These are phyloP conservation scores for Sinelater perroti DNA, from an alignment of 2,888 invertebrate genomes.

Conservation along the genomic window DNA sequence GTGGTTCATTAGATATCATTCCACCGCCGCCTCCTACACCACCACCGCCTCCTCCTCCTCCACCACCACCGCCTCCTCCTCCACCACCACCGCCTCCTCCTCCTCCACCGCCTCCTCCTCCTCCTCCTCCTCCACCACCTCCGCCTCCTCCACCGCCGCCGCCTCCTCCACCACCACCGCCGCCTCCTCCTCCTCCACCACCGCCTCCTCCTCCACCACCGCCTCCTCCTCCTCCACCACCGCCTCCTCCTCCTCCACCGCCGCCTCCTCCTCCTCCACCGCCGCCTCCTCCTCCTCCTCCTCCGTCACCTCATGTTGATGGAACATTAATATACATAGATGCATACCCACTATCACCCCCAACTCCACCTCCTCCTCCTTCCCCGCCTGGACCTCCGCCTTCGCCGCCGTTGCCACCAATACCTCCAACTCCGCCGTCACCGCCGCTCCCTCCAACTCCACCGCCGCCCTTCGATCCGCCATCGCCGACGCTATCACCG, in stretches of 20 bases:
- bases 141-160: neutral
- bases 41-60: conserved; percentile 9
- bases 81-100: conserved; percentile 22
- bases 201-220: neutral
- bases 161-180: neutral
- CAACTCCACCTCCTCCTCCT: neutral
- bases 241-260: conserved; percentile 20
- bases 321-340: no score
- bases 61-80: conserved; percentile 20
- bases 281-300: conserved; percentile 11
- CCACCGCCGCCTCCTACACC: conserved; percentile 1
- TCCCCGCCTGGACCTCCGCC: conserved; percentile 5
- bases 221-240: conserved; percentile 3
- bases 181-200: neutral
- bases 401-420: conserved; percentile 4
- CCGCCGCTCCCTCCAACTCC: conserved; percentile 14
- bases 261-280: conserved; percentile 15
- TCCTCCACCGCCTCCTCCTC: conserved; percentile 9
- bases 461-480: no score
- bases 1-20: no score
- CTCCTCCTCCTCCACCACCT: conserved; percentile 11
- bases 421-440: conserved; percentile 3
- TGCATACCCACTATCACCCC: neutral
- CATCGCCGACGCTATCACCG: no score
- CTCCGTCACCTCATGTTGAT: conserved; percentile 20